Evolutionary conservation across 1,140 invertebrate genomes (phyloP), one percentile per base, ranked within the genome.

Genomic region (Chelonus insularis): DNA sequence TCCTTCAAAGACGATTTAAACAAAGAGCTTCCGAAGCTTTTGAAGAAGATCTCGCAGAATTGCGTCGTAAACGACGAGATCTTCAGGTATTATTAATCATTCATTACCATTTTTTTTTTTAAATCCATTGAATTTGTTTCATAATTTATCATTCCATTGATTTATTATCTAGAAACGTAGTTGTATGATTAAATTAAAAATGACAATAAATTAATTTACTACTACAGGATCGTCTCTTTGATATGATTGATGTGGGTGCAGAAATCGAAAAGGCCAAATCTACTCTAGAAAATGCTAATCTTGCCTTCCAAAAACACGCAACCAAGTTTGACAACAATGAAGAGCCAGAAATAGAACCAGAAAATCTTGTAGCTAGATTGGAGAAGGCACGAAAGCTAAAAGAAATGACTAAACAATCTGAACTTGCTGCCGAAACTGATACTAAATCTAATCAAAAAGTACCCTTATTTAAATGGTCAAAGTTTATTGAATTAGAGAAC

Each of bases 1-100:
- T 57, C 1, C 63, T 64, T 9, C 76, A 80, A 4, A 68, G 78
- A 20, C 76, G 76, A 32, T 60, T 73, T 21, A 81, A 77, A 62
- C 73, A 81, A 47, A 72, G 77, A n/a, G 74, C 76, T 2, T 59
- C 76, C 1, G 76, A 78, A 5, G 73, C 77, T 9, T 82, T 82
- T 39, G 75, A 77, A 16, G 76, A 80, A 59, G 78, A 81, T 58
- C 60, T 82, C 43, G 78, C 76, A 12, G 79, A 81, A 34, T 48
- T 82, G 12, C 74, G 78, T 64, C 73, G 78, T 43, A 79, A 74
- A 25, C 68, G 78, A 43, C 9, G 59, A 29, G 59, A 61, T 55
- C 50, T 61, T 32, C 50, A 61, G 29, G 59, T 61, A 25, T 9
- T 7, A 9, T 37, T 54, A 12, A 37, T 39, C 4, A 1, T 9